phyloP scores from a whole-genome alignment of 2,888 invertebrate genomes.

The Aphodius granarius region DNA sequence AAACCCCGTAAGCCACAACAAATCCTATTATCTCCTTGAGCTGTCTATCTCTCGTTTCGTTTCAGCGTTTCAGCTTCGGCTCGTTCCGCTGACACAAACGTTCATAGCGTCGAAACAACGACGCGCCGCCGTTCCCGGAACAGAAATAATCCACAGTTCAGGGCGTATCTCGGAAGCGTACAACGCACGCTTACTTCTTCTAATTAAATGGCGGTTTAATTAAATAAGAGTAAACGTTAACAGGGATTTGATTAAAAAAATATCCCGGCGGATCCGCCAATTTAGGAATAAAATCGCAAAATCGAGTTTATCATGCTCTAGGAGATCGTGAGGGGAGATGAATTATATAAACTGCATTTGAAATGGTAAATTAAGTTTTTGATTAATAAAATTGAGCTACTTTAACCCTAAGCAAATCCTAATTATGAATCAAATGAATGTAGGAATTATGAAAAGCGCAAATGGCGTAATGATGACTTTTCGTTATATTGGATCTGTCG shows the following conservation, averaged over 20 bases:
- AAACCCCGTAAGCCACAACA: conserved; percentile 2
- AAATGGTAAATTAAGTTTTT: no score
- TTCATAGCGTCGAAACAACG: neutral
- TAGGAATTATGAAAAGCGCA: no score
- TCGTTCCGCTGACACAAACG: neutral
- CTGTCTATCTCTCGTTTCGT: neutral
- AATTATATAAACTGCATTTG: no score
- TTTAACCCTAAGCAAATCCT: no score
- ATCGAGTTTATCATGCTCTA: no score
- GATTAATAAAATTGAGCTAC: no score
- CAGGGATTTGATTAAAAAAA: neutral
- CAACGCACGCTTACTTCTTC: neutral
- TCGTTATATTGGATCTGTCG: no score
- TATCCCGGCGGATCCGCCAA: neutral
- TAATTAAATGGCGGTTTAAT: neutral
- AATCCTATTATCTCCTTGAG: conserved; percentile 12
- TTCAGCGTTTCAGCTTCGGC: neutral
- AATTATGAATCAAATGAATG: no score
- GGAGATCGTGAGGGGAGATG: no score
- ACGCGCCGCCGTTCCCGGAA: neutral
- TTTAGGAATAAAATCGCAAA: neutral
- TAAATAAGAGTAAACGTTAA: neutral
- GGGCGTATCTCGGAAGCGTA: neutral
- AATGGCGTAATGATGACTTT: no score
- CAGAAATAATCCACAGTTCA: neutral